Percentiles rank a stretch among this genome's conserved stretches.
These are phyloP conservation scores for Caenorhabditis japonica DNA, from an alignment of 2,888 invertebrate genomes.

Conservation along the genomic window DNA sequence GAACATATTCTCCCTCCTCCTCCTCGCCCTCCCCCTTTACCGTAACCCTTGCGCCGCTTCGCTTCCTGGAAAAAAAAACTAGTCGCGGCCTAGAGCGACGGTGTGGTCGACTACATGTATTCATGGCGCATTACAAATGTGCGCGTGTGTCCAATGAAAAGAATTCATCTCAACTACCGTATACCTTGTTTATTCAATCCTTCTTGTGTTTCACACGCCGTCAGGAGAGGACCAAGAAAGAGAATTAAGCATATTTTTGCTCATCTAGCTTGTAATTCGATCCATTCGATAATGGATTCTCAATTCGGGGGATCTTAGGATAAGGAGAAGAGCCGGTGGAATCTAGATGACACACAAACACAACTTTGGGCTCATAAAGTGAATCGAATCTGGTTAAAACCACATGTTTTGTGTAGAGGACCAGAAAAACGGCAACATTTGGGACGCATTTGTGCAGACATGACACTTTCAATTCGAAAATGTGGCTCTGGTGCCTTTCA, in stretches of 20 bases:
- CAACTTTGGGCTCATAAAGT: constrained; percentile 13
- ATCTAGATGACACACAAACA: too few relatives aligned
- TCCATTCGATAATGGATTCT: constrained; percentile 43
- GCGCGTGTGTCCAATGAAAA: constrained; percentile 36
- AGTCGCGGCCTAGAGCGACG: constrained; percentile 4
- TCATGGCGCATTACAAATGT: constrained; percentile 51
- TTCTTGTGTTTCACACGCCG: constrained; percentile 50
- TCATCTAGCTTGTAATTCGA: constrained; percentile 35
- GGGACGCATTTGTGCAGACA: constrained; percentile 34
- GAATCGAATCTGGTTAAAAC: constrained; percentile 19
- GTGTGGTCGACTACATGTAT: too few relatives aligned
- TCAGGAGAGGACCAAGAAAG: constrained; percentile 14
- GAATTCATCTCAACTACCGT: constrained; percentile 37
- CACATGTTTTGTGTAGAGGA: constrained; percentile 23
- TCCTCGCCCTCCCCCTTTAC: too few relatives aligned
- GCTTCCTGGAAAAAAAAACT: too few relatives aligned
- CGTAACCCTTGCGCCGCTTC: too few relatives aligned
- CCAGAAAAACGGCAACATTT: constrained; percentile 32
- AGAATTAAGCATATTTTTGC: constrained; percentile 51
- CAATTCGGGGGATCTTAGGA: constrained; percentile 5
- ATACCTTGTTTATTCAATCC: constrained; percentile 49
- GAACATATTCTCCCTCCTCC: too few relatives aligned
- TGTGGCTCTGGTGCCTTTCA: too few relatives aligned
- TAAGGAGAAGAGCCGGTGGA: neutral
- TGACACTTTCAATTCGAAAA: too few relatives aligned